These are phyloP conservation scores for Tetragonisca angustula DNA, from an alignment of 2,888 invertebrate species.

Conservation along the genomic window DNA sequence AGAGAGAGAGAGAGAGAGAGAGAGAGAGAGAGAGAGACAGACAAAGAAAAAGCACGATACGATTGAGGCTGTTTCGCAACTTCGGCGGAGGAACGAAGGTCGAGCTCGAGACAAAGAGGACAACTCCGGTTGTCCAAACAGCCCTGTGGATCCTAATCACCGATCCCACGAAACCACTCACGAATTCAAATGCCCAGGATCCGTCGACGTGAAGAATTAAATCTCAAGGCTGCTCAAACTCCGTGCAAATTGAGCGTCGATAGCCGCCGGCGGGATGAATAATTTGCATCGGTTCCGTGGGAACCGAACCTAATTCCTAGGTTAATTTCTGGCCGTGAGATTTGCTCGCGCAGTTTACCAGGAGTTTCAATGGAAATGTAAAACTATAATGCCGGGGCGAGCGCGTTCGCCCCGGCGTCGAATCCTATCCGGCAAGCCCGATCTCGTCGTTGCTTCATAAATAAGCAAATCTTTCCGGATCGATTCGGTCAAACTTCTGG, in stretches of 20 bases:
- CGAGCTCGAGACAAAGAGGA: slow-evolving; percentile 34
- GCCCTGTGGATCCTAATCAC: slow-evolving; percentile 47
- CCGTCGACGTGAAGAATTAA: slow-evolving; percentile 60
- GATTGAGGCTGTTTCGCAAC: not conserved
- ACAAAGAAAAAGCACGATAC: too few species aligned
- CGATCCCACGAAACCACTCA: slow-evolving; percentile 55
- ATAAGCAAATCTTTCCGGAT: not conserved
- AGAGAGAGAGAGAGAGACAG: too few species aligned
- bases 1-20: too few species aligned
- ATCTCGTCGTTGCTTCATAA: slow-evolving; percentile 9
- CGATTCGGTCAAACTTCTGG: not conserved
- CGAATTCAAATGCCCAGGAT: slow-evolving; percentile 60
- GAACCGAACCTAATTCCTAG: slow-evolving; percentile 63
- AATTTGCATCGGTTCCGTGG: slow-evolving; percentile 66
- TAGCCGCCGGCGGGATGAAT: slow-evolving; percentile 67
- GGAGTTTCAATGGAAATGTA: slow-evolving; percentile 36
- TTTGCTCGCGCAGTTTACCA: slow-evolving; percentile 40
- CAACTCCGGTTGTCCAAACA: slow-evolving; percentile 43
- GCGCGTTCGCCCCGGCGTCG: not conserved
- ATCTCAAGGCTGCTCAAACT: slow-evolving; percentile 67
- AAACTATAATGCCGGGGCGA: slow-evolving; percentile 19
- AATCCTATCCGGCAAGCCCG: not conserved
- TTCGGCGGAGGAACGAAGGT: not conserved
- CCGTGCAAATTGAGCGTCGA: slow-evolving; percentile 67
- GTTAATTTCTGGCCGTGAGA: slow-evolving; percentile 63